phyloP scores from a whole-genome alignment of 2,797 vertebrate species.

The Chelidonichthys spinosus region DNA sequence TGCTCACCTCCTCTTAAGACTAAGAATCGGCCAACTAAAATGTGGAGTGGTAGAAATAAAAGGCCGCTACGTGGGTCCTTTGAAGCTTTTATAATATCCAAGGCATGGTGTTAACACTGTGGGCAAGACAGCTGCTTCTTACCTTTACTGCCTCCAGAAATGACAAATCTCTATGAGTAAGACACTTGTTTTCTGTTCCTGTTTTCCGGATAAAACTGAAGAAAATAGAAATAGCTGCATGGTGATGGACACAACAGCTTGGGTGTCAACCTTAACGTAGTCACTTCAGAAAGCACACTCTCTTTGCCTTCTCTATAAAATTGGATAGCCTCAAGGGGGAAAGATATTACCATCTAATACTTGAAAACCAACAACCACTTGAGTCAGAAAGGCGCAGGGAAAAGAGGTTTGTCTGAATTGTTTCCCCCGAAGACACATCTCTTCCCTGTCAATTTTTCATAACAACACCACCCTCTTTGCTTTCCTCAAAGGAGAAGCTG shows the following conservation, averaged over 20 bases:
- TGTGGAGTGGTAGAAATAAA: slow-evolving; percentile 1
- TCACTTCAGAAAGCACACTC: slow-evolving; percentile 27
- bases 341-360: slow-evolving; percentile 12
- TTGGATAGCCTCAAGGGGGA: slow-evolving; percentile 4
- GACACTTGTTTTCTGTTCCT: slow-evolving; percentile 4
- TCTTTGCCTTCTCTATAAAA: slow-evolving; percentile 31
- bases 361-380: slow-evolving; percentile 33
- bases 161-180: slow-evolving; percentile 31
- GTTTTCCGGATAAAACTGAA: slow-evolving; percentile 13
- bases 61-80: slow-evolving; percentile 19
- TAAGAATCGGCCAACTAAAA: slow-evolving; percentile 17
- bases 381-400: neutral
- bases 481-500: slow-evolving; percentile 5
- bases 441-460: slow-evolving; percentile 10
- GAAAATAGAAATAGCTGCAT: slow-evolving; percentile 6
- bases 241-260: slow-evolving; percentile 4
- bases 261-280: slow-evolving; percentile 14
- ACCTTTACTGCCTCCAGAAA: slow-evolving; percentile 11
- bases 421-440: slow-evolving; percentile 22
- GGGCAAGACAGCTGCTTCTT: slow-evolving; percentile 14
- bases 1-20: slow-evolving; percentile 4
- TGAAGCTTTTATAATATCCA: slow-evolving; percentile 39
- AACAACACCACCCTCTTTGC: slow-evolving; percentile 7
- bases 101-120: slow-evolving; percentile 25
- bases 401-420: slow-evolving; percentile 7